phyloP scores from a whole-genome alignment of 2,888 invertebrate species.

The Aquatica leii region DNA sequence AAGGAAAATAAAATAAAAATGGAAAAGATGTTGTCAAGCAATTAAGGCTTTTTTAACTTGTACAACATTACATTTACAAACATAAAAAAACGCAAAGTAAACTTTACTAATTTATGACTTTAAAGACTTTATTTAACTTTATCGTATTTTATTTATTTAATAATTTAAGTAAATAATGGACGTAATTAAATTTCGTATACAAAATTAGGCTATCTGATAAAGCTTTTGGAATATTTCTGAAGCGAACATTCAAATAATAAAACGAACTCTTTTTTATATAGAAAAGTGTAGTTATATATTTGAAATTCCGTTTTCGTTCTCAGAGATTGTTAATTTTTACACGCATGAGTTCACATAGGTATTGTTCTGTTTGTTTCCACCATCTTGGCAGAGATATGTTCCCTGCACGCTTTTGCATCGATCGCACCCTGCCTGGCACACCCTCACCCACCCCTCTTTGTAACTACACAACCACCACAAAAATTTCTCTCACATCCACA shows the following conservation, averaged over 20 bases:
- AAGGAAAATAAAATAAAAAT: too few species aligned
- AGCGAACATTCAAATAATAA: not conserved
- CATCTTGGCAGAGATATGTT: slow-evolving; percentile 58
- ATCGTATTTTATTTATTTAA: too few species aligned
- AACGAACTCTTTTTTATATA: slow-evolving; percentile 15
- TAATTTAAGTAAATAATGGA: too few species aligned
- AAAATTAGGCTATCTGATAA: too few species aligned
- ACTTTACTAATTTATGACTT: too few species aligned
- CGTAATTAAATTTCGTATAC: too few species aligned
- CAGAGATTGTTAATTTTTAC: slow-evolving; percentile 49
- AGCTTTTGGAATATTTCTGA: too few species aligned
- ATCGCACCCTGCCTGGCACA: slow-evolving; percentile 44
- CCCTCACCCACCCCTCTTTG: slow-evolving; percentile 41
- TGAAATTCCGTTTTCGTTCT: slow-evolving; percentile 31
- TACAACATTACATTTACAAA: too few species aligned
- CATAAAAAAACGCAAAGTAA: too few species aligned
- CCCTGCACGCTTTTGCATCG: slow-evolving; percentile 54
- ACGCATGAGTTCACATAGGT: slow-evolving; percentile 58
- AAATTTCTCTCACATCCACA: slow-evolving; percentile 42
- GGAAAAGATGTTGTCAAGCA: too few species aligned
- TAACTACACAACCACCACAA: slow-evolving; percentile 42
- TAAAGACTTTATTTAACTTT: too few species aligned
- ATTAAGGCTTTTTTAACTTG: too few species aligned
- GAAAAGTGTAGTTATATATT: slow-evolving; percentile 20
- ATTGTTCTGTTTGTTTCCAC: slow-evolving; percentile 59